Base-by-base conservation (phyloP, 2,113 vertebrate genomes). In the Falcunculus frontatus region DNA sequence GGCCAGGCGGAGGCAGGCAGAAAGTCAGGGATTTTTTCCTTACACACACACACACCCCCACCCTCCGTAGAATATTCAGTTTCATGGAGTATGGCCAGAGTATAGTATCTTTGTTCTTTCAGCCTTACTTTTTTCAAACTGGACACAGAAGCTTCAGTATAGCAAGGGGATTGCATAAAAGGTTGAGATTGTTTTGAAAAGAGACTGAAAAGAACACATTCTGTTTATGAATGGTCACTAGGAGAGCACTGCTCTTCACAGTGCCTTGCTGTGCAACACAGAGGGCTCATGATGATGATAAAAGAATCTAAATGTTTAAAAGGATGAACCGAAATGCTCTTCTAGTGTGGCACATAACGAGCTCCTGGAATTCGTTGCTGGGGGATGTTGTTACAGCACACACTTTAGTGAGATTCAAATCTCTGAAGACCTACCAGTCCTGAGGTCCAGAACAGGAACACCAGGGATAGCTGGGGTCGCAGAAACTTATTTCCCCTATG, bases 171-270 rank as follows among this genome's bases (percentile, higher is more conserved):
- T 89, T 94, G 33, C 44, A 82, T 60, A 67, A 90, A 89, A 94
- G 80, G 68, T 62, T 11, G 35, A 79, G 68, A 47, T 88, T 64
- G 79, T 96, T 94, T 94, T 78, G 76, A 90, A 95, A 92, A 52
- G 72, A 81, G 55, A 32, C 47, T 1, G 13, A 55, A 82, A 88
- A 88, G 33, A 84, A 56, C 37, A 63, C 52, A 49, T 84, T 93
- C 64, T 90, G 37, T 84, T 88, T 75, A 27, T 64, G 57, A 93
- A 72, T 35, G 68, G 79, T 91, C 85, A 62, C 39, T 33, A 26
- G 37, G 59, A 85, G 26, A 59, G 53, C 32, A 12, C 35, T 63
- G 81, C 57, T 93, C 47, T 89, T 82, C 49, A 5, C 6, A 44
- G 29, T 65, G 74, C 62, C 63, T 79, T 86, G 84, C 74, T 4